Conservation (phyloP, 2,797 vertebrate species). For the Taenioides sp. region DNA sequence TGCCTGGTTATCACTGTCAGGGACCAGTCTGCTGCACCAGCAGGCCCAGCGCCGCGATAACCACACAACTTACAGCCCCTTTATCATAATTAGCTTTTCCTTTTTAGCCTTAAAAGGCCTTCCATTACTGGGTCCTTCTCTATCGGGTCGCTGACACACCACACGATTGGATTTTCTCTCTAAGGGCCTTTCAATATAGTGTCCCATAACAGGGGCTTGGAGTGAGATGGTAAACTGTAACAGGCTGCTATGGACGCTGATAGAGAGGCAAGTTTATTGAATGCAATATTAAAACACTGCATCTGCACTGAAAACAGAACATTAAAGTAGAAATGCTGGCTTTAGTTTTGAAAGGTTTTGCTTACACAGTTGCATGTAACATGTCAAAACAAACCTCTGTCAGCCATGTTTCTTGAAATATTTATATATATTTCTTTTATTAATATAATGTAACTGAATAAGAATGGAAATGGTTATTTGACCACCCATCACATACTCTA, state of each 20-base stretch:
- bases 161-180: constrained; percentile 71
- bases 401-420: neutral
- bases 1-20: constrained; percentile 81
- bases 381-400: neutral
- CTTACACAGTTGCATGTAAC: too few relatives aligned
- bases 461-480: neutral
- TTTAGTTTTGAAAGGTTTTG: neutral
- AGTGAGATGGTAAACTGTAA: constrained; percentile 5
- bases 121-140: constrained; percentile 79
- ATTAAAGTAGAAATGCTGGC: constrained; percentile 9
- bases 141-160: constrained; percentile 70
- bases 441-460: neutral
- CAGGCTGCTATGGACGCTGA: constrained; percentile 29
- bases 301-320: constrained; percentile 13
- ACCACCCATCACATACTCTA: neutral
- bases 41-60: constrained; percentile 79
- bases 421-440: neutral
- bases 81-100: constrained; percentile 88
- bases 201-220: constrained; percentile 32
- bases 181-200: constrained; percentile 52
- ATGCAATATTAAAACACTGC: constrained; percentile 17
- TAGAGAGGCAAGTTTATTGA: constrained; percentile 40
- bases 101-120: constrained; percentile 81
- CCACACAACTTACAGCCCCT: constrained; percentile 81
- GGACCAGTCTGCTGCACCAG: constrained; percentile 77